These are phyloP conservation scores for Ptilodon capucinus DNA, from an alignment of 2,888 invertebrate species.

Conservation along the genomic window DNA sequence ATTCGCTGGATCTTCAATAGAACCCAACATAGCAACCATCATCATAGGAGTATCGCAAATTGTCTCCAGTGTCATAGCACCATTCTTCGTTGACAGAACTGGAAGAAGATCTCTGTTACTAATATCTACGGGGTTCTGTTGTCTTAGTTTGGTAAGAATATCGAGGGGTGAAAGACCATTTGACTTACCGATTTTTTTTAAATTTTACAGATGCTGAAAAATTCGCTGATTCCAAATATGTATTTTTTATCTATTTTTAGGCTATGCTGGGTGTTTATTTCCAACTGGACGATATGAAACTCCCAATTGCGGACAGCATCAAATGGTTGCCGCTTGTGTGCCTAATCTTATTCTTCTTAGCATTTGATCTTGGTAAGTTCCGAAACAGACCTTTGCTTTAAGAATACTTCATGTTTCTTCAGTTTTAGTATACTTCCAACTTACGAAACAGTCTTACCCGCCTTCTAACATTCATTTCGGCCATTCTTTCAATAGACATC, in stretches of 20 bases:
- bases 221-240: too few relatives aligned
- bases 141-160: slow-evolving; percentile 54
- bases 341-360: slow-evolving; percentile 44
- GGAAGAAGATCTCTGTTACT: slow-evolving; percentile 48
- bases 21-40: slow-evolving; percentile 49
- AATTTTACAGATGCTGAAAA: too few relatives aligned
- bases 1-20: slow-evolving; percentile 43
- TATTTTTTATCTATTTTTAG: slow-evolving; percentile 36
- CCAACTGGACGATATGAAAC: slow-evolving; percentile 29
- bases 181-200: too few relatives aligned
- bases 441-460: too few relatives aligned
- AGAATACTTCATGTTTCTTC: too few relatives aligned
- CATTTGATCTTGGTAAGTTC: slow-evolving; percentile 45
- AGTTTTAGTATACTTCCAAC: too few relatives aligned
- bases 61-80: slow-evolving; percentile 39
- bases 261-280: slow-evolving; percentile 44
- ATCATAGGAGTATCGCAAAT: slow-evolving; percentile 49
- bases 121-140: slow-evolving; percentile 41
- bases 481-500: too few relatives aligned
- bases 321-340: slow-evolving; percentile 47
- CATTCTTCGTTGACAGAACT: slow-evolving; percentile 48
- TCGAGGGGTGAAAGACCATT: too few relatives aligned
- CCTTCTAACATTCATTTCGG: too few relatives aligned
- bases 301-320: slow-evolving; percentile 19
- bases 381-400: background rate